phyloP scores from a whole-genome alignment of 2,888 invertebrate species.

The Anodontia alba region DNA sequence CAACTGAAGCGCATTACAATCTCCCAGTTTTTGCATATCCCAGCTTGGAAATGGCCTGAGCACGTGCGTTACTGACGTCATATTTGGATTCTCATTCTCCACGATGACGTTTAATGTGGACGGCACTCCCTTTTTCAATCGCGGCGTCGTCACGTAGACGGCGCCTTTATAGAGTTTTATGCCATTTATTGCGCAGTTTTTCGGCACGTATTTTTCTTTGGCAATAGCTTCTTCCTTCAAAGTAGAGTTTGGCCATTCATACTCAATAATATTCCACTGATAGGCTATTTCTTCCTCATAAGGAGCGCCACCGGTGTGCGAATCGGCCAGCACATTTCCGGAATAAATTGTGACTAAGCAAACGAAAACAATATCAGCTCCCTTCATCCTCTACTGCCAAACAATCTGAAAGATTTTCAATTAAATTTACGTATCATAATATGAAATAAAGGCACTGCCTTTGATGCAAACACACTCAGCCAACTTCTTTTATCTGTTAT shows the following conservation, averaged over 20 bases:
- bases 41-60: conserved; percentile 66
- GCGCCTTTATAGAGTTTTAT: conserved; percentile 65
- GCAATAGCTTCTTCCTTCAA: conserved; percentile 49
- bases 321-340: neutral
- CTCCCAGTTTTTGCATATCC: conserved; percentile 59
- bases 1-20: conserved; percentile 66
- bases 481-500: too few species aligned
- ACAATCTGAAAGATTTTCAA: too few species aligned
- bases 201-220: conserved; percentile 47
- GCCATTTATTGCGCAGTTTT: conserved; percentile 66
- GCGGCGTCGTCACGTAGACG: conserved; percentile 67
- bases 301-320: neutral
- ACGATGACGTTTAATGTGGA: conserved; percentile 62
- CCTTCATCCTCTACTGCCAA: too few species aligned
- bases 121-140: conserved; percentile 63
- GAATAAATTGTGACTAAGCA: too few species aligned
- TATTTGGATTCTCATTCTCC: conserved; percentile 3
- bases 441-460: too few species aligned
- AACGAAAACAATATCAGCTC: too few species aligned
- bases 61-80: conserved; percentile 40
- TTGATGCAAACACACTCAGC: too few species aligned
- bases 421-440: too few species aligned
- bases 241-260: conserved; percentile 70
- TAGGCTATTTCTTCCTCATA: conserved; percentile 49
- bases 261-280: conserved; percentile 70